phyloP scores from a whole-genome alignment of 2,113 vertebrate genomes.

The Upupa epops region DNA sequence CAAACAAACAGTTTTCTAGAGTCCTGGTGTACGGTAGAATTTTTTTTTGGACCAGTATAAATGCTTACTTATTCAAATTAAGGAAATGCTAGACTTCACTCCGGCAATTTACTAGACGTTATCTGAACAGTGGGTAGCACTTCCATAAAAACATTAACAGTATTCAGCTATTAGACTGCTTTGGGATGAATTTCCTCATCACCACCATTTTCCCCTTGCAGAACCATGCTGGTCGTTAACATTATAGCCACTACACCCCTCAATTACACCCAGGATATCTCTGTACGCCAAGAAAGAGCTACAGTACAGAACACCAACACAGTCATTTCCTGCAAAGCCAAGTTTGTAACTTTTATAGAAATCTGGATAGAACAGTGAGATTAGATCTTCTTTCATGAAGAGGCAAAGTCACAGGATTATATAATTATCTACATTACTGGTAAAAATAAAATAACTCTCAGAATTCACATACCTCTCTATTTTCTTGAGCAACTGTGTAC shows the following conservation, averaged over 20 bases:
- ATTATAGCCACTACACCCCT: neutral
- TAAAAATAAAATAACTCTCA: neutral
- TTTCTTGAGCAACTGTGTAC: neutral
- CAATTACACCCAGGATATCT: neutral
- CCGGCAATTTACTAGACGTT: neutral
- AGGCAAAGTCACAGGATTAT: neutral
- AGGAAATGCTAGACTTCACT: neutral
- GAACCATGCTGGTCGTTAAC: neutral
- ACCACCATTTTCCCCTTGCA: neutral
- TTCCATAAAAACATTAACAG: neutral
- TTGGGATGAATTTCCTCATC: fast-evolving
- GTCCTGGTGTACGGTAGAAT: neutral
- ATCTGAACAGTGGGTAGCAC: neutral
- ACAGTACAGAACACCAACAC: neutral
- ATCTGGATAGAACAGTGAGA: neutral
- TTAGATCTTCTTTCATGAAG: neutral
- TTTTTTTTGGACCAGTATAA: neutral
- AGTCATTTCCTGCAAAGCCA: neutral
- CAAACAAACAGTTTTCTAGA: neutral
- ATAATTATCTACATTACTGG: neutral
- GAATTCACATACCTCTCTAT: neutral
- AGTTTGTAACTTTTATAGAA: neutral
- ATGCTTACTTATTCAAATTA: neutral
- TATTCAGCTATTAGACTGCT: neutral
- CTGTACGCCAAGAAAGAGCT: neutral